A percentile compares a stretch with the other conserved stretches of the same genome.
These are phyloP conservation scores for Astropecten irregularis DNA, from an alignment of 53 echinoderm and acorn worm species.

Conservation along the genomic window DNA sequence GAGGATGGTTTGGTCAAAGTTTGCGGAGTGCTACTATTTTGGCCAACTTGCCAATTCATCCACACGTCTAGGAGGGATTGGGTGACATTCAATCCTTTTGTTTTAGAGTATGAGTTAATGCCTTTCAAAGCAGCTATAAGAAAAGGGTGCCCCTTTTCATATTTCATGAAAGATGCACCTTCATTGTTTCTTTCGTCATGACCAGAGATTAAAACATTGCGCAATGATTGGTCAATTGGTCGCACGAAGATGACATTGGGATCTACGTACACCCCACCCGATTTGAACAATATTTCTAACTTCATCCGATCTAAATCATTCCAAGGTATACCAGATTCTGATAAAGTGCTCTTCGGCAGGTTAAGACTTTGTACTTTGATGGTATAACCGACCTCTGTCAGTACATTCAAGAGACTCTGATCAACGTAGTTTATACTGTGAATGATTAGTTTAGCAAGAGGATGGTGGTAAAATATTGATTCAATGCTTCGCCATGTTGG, in stretches of 20 bases:
- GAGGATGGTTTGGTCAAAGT: background rate
- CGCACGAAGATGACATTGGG: background rate
- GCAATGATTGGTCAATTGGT: background rate
- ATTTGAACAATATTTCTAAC: background rate
- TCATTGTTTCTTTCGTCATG: background rate
- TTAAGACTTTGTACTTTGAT: background rate
- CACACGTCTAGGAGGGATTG: background rate
- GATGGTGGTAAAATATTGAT: conserved; percentile 8
- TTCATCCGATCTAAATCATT: background rate
- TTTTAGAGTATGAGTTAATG: too few species aligned
- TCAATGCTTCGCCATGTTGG: background rate
- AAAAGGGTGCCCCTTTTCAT: background rate
- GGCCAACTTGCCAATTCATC: background rate
- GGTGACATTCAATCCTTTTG: background rate
- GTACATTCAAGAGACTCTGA: conserved; percentile 10
- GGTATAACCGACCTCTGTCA: conserved; percentile 15
- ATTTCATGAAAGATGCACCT: conserved; percentile 12
- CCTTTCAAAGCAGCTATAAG: background rate
- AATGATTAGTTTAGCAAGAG: background rate
- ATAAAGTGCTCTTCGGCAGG: too few species aligned
- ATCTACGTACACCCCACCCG: conserved; percentile 11
- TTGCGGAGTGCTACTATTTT: background rate
- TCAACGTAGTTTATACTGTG: background rate
- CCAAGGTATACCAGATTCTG: too few species aligned
- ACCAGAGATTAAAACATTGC: background rate